Evolutionary conservation across 2,888 invertebrate species (phyloP).

Genomic region (Spilarctia lutea): DNA sequence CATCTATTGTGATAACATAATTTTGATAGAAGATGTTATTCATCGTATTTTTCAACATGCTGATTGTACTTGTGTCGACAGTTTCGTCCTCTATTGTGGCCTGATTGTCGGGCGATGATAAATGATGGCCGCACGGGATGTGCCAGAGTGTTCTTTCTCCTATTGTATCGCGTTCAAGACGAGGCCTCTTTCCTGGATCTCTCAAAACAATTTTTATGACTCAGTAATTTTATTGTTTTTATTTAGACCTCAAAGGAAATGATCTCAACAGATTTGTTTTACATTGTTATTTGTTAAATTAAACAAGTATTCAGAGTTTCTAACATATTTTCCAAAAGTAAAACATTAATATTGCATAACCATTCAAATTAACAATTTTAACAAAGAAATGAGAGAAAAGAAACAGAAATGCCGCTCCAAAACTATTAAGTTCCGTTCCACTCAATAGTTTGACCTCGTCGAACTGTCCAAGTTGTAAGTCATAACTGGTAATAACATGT

Average conservation of each 20-base stretch:
- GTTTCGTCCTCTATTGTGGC: constrained; percentile 36
- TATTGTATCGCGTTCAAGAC: constrained; percentile 63
- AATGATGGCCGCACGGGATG: constrained; percentile 63
- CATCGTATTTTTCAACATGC: constrained; percentile 35
- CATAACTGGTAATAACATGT: background rate
- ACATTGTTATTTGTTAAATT: background rate
- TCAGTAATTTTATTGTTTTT: constrained; percentile 70
- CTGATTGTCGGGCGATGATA: constrained; percentile 60
- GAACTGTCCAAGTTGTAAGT: background rate
- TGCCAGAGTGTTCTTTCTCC: constrained; percentile 59
- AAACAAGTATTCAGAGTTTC: background rate
- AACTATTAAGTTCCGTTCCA: background rate
- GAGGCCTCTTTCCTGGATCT: constrained; percentile 61
- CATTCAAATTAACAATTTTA: background rate
- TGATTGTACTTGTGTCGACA: constrained; percentile 36
- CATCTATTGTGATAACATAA: background rate
- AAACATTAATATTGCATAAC: too few species aligned
- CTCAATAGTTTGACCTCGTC: background rate
- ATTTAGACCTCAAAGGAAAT: constrained; percentile 59
- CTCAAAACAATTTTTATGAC: constrained; percentile 69
- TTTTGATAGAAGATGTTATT: constrained; percentile 10
- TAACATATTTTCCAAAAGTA: too few species aligned
- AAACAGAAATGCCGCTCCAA: background rate
- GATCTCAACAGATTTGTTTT: constrained; percentile 55
- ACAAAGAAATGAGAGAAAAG: background rate